Conservation (phyloP, 2,888 invertebrate species). For the Strigamia transsilvanica region DNA sequence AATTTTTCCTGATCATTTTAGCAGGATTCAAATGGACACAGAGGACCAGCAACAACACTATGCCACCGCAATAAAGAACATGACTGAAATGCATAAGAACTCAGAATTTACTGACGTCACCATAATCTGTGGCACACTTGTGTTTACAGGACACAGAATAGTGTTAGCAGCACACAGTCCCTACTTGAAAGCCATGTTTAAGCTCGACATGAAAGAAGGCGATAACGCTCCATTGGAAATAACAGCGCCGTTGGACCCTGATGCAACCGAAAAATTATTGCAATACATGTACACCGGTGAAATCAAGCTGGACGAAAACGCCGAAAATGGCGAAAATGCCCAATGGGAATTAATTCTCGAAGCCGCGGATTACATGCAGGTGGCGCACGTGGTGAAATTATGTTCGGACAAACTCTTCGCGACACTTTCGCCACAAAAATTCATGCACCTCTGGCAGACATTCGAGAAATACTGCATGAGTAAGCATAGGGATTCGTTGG, state of each 20-base stretch:
- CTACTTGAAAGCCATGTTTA: not conserved
- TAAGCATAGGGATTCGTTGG: not conserved
- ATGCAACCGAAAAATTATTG: not conserved
- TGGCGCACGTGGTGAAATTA: not conserved
- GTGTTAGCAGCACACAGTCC: not conserved
- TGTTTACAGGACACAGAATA: not conserved
- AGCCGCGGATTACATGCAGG: not conserved
- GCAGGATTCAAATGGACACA: not conserved
- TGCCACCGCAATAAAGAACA: not conserved
- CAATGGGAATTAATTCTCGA: not conserved
- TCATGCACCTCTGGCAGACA: not conserved
- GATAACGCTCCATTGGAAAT: not conserved
- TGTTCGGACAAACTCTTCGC: not conserved
- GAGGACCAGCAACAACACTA: not conserved
- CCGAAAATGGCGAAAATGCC: not conserved
- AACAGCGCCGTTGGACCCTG: not conserved
- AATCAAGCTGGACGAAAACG: not conserved
- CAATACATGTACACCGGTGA: not conserved
- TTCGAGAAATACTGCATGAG: not conserved
- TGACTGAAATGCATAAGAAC: not conserved
- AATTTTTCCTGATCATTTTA: no score
- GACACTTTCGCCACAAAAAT: not conserved
- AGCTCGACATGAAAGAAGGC: not conserved
- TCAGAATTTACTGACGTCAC: not conserved
- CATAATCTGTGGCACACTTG: not conserved